phyloP scores from a whole-genome alignment of 2,113 vertebrate genomes.

The Eolophus roseicapilla region DNA sequence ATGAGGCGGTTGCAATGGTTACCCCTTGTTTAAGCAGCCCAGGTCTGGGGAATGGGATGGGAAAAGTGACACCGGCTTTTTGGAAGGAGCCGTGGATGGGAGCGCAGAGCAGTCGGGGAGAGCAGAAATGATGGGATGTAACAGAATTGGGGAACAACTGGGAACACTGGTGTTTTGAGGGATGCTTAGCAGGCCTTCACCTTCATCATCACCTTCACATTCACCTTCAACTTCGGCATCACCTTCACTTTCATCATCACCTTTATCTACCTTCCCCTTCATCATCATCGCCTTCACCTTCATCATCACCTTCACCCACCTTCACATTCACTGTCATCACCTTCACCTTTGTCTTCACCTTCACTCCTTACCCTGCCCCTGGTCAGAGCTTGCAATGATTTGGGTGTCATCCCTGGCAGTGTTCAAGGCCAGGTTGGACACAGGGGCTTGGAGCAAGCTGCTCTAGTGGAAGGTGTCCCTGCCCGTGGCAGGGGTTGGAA shows the following conservation, averaged over 20 bases:
- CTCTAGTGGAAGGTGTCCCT: background rate
- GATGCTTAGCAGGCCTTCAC: background rate
- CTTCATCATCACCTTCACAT: background rate
- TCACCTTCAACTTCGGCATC: background rate
- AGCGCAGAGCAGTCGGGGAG: rapidly evolving
- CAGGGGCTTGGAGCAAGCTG: background rate
- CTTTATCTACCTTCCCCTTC: background rate
- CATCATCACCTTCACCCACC: too few relatives aligned
- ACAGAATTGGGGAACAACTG: background rate
- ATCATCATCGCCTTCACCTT: background rate
- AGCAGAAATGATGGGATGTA: background rate
- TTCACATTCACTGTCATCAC: background rate
- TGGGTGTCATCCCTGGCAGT: background rate
- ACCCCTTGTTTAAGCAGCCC: background rate
- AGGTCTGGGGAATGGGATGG: rapidly evolving
- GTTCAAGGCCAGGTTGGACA: background rate
- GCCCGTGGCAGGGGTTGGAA: too few relatives aligned
- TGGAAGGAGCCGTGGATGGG: background rate
- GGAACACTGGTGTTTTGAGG: background rate
- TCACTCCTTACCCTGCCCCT: background rate
- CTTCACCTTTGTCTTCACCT: background rate
- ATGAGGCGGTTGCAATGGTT: background rate
- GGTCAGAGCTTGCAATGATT: rapidly evolving
- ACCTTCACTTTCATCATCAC: background rate
- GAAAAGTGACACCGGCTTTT: background rate